A percentile compares a stretch with the other conserved stretches of the same genome.
Conservation (phyloP, 1,140 invertebrate genomes). For the Pogonus chalceus region DNA sequence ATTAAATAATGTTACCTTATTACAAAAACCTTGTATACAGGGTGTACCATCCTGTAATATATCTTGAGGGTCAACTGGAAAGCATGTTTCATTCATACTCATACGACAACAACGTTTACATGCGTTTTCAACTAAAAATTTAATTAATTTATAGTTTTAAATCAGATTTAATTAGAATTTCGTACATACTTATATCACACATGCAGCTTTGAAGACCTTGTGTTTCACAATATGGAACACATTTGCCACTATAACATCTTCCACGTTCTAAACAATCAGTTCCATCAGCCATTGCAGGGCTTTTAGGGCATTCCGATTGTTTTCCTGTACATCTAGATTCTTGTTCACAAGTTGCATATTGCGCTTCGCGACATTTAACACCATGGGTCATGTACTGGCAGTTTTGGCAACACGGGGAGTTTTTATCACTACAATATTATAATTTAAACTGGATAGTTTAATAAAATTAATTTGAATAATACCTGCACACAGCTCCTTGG, state of each 20-base stretch:
- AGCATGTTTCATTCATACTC: constrained; percentile 84
- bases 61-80: constrained; percentile 76
- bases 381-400: constrained; percentile 74
- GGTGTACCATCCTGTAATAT: constrained; percentile 87
- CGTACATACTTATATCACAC: constrained; percentile 75
- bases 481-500: constrained; percentile 77
- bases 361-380: constrained; percentile 76
- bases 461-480: constrained; percentile 15
- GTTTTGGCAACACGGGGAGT: constrained; percentile 85
- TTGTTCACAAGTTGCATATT: constrained; percentile 82
- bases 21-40: constrained; percentile 92
- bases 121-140: constrained; percentile 60
- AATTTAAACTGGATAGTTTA: too few relatives aligned
- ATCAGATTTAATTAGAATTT: constrained; percentile 6
- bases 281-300: constrained; percentile 76
- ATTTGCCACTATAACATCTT: constrained; percentile 73
- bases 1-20: constrained; percentile 51
- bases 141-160: constrained; percentile 9
- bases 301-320: constrained; percentile 62
- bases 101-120: constrained; percentile 85
- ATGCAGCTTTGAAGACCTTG: constrained; percentile 86
- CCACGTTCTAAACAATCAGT: constrained; percentile 82
- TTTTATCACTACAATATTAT: constrained; percentile 83
- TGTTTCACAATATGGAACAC: constrained; percentile 87
- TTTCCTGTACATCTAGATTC: constrained; percentile 69